Base-by-base conservation (phyloP, 2,888 invertebrate species). In the Diabrotica balteata region DNA sequence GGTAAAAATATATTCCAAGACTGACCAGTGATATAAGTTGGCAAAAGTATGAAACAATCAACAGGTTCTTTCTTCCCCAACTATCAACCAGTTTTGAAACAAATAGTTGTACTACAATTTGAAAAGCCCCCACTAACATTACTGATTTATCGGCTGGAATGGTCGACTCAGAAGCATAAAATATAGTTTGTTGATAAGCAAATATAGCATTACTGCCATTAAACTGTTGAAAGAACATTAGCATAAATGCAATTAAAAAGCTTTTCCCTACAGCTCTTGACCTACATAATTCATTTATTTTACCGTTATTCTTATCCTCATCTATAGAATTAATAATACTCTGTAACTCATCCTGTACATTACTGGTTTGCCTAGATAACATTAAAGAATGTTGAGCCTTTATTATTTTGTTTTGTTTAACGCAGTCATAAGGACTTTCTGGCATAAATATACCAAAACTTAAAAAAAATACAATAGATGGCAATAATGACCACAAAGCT, bases 11-110 rank as follows among this genome's bases (percentile, higher is more conserved):
- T 4, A 66, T 22, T 2, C 78, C 78, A 45, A 79, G 66, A 43
- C 59, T 22, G 4, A 68, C n/a, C 4, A 73, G 82, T 70, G 91
- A 90, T 1, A 90, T 73, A 17, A 88, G 85, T 79, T 90, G 90
- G 0, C 91, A 88, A 45, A 87, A 79, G 0, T 91, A 88, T 0
- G 94, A 94, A 42, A 89, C 81, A 1, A 93, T 81, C 0, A 95
- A 86, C 51, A 96, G 86, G 0, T 90, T 82, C 66, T 90, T 88
- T 47, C 95, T 86, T 0, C 95, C 95, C 52, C 91, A 87, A 61
- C 89, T 86, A 82, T 95, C 95, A 62, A 93, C 93, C 43, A 94
- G 87, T 22, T 91, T 77, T 0, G 93, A 91, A 0, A 93, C 91
- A 11, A 91, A 84, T 45, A 84, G 84, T 0, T 93, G 93, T 0